Percentiles rank a stretch among this genome's conserved stretches.
phyloP scores from a whole-genome alignment of 2,888 invertebrate genomes.

The Perizoma affinitatum region DNA sequence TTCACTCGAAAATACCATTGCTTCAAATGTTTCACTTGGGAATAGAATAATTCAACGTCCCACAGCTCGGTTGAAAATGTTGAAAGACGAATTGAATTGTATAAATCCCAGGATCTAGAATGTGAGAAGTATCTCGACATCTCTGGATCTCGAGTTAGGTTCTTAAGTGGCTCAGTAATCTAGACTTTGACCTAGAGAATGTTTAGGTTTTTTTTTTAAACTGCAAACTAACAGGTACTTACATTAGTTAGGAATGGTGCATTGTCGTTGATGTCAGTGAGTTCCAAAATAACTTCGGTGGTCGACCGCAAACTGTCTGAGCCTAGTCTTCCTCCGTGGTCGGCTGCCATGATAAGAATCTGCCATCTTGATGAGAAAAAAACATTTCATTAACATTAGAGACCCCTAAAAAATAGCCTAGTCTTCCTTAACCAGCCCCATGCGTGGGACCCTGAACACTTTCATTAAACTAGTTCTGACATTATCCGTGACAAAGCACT shows the following conservation, averaged over 20 bases:
- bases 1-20: background rate
- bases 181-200: conserved; percentile 14
- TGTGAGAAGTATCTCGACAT: conserved; percentile 25
- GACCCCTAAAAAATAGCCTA: no score
- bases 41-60: conserved; percentile 24
- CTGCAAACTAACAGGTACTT: conserved; percentile 52
- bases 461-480: no score
- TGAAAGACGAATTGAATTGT: conserved; percentile 31
- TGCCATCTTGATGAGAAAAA: conserved; percentile 84
- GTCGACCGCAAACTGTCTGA: conserved; percentile 86
- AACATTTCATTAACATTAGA: background rate
- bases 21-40: conserved; percentile 7
- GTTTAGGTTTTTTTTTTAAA: no score
- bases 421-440: no score
- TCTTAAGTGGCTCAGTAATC: conserved; percentile 19
- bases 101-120: conserved; percentile 28
- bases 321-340: conserved; percentile 86
- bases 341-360: conserved; percentile 89
- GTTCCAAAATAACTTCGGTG: conserved; percentile 87
- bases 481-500: no score
- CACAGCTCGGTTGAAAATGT: conserved; percentile 17
- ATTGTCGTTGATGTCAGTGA: conserved; percentile 96
- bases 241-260: conserved; percentile 93
- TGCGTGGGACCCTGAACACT: no score
- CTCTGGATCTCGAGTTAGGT: conserved; percentile 10